Evolutionary conservation across 2,113 vertebrate genomes (phyloP), one percentile per base, ranked within the genome.

Genomic region (Neomonachus schauinslandi): DNA sequence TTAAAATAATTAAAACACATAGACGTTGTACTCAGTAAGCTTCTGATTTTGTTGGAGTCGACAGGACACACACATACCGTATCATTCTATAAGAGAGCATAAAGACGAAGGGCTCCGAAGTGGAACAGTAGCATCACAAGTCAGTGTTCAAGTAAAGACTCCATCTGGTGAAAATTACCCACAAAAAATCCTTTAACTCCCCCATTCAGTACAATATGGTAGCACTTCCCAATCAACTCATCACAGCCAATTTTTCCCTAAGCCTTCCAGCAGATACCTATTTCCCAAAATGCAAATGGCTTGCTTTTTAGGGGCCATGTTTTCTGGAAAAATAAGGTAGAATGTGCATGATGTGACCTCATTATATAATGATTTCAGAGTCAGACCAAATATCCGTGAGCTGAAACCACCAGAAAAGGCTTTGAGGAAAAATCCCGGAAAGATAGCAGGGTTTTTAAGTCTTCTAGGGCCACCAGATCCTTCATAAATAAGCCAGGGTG

Each of bases 291-390:
- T 33, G 53, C 33, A 39, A 72, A 77, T 33, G 46, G 36, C 63
- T 89, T 87, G 16, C 21, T 65, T 53, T 81, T 94, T 89, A 87
- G 26, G 14, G 19, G 7, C 11, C 51, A 89, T 18, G 14, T 74
- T 87, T 92, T 96, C 33, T 69, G 80, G 69, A 95, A 96, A 92
- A 95, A n/a, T 19, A 67, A 53, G 72, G 22, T 63, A 59, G 10
- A 71, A 55, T 61, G 4, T 84, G 57, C 39, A 88, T 69, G 63
- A 86, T 21, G 0, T 61, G 67, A 87, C 22, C 31, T 18, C 12
- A 84, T 7, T 5, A 16, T 16, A 61, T 76, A n/a, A 88, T 65
- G 28, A 95, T 71, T 97, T 88, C 72, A 92, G 80, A 94, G 36
- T 84, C 46, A 91, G n/a, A 74, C 39, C 19, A 95, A 67, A 74